Base-by-base conservation (phyloP, 2,888 invertebrate genomes). In the Tetranychus piercei region DNA sequence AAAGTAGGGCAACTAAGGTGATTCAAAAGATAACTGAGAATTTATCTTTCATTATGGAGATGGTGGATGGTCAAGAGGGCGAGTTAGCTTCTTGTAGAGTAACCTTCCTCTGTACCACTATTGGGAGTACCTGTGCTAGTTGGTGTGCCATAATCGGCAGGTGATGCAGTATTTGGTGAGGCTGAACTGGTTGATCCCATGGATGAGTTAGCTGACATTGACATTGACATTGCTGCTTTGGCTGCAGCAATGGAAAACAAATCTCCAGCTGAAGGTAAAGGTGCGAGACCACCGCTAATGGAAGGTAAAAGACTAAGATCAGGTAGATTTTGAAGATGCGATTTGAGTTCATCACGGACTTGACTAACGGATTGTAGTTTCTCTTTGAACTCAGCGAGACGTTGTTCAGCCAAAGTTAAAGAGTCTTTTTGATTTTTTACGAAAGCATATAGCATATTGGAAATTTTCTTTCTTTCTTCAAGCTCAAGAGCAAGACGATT, bases 201-300 rank as follows among this genome's bases (percentile, higher is more conserved):
- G 7, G 73, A 73, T 34, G 22, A 65, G 6, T 20, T 55, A 5
- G 34, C 18, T 20, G 34, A 34, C n/a, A 20, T n/a, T 9, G 34
- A n/a, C 8, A 18, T 9, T 20, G 34, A 34, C n/a, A 20, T n/a
- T 9, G 34, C 72, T 9, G 34, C 44, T 45, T 44, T 23, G 55
- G 73, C 73, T 65, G 73, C 64, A 8, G 73, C 64, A n/a, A 65
- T 65, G 15, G n/a, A 44, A 23, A 73, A 73, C 5, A 73, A 22
- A 44, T 96, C 94, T 1, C 94, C 94, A 65, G 94, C 94, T 5
- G 94, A 94, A 65, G 95, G 95, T 78, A 96, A 84, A 0, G 96
- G 95, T 55, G 93, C 92, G 66, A 95, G 84, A 22, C 92, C 93
- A 23, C 92, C 93, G 0, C 92, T 93, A 2, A 94, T 92, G 81